Evolutionary conservation across 2,888 invertebrate genomes (phyloP).

Genomic region (Cheilosia impressa): DNA sequence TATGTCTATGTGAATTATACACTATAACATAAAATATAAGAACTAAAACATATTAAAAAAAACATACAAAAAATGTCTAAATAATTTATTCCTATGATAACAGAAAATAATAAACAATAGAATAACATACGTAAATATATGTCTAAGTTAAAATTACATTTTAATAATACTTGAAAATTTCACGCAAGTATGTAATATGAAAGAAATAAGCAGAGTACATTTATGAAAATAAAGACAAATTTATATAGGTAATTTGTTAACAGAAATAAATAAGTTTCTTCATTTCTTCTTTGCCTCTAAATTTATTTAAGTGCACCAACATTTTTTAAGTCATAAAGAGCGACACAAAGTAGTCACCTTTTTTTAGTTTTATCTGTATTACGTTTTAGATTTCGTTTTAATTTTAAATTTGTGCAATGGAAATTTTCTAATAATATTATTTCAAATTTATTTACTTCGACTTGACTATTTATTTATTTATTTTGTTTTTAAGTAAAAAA

Average conservation of each 20-base stretch:
- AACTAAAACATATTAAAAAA: slow-evolving; percentile 26
- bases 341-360: not conserved
- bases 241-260: not conserved
- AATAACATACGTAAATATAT: slow-evolving; percentile 9
- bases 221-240: slow-evolving; percentile 5
- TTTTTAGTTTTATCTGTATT: slow-evolving; percentile 10
- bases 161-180: slow-evolving; percentile 66
- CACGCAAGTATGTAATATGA: slow-evolving; percentile 23
- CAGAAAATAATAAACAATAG: slow-evolving; percentile 10
- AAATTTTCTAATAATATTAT: slow-evolving; percentile 37
- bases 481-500: slow-evolving; percentile 54
- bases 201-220: not conserved
- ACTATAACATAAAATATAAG: slow-evolving; percentile 27
- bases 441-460: slow-evolving; percentile 1
- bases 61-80: slow-evolving; percentile 37
- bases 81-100: slow-evolving; percentile 10
- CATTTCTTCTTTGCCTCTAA: not conserved
- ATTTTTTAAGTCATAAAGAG: not conserved
- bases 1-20: slow-evolving; percentile 42
- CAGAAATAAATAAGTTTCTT: slow-evolving; percentile 16
- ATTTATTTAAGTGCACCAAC: slow-evolving; percentile 8
- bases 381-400: slow-evolving; percentile 11
- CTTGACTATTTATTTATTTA: slow-evolving; percentile 14
- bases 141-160: slow-evolving; percentile 42
- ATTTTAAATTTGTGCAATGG: slow-evolving; percentile 61